Evolutionary conservation across 35 echinoderm and acorn worm genomes (phyloP).

Genomic region (Lytechinus variegatus): DNA sequence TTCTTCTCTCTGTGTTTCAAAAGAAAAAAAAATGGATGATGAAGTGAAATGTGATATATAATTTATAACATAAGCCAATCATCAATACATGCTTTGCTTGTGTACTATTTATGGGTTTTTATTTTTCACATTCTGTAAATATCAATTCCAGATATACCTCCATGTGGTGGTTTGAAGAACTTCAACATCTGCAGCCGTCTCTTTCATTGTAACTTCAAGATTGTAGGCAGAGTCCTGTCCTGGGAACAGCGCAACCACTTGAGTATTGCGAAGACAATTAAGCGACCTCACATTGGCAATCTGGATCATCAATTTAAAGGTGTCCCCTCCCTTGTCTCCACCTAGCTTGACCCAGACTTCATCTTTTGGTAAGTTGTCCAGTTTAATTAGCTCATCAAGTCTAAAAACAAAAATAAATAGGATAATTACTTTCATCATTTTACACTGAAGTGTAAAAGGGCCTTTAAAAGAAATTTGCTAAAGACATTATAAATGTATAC

Average conservation of each 20-base stretch:
- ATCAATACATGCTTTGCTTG: background rate
- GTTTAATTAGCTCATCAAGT: background rate
- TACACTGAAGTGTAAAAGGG: no score
- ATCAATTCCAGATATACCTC: background rate
- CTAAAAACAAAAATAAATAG: background rate
- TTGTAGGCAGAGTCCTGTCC: conserved; percentile 33
- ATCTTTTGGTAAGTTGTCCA: background rate
- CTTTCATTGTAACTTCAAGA: background rate
- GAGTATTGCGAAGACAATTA: conserved; percentile 42
- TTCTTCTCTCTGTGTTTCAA: background rate
- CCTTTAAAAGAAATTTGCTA: no score
- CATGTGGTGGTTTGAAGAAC: background rate
- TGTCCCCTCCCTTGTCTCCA: conserved; percentile 59
- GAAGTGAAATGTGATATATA: background rate
- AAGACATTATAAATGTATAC: no score
- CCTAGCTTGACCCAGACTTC: conserved; percentile 67
- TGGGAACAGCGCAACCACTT: conserved; percentile 20
- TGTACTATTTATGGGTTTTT: background rate
- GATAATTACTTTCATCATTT: no score
- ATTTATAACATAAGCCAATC: background rate
- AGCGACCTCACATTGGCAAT: conserved; percentile 3
- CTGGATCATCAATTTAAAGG: conserved; percentile 67
- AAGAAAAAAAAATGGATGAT: background rate
- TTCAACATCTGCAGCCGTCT: background rate
- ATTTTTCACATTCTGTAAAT: background rate